Conservation (phyloP, 2,888 invertebrate species). For the Philereme transversata region DNA sequence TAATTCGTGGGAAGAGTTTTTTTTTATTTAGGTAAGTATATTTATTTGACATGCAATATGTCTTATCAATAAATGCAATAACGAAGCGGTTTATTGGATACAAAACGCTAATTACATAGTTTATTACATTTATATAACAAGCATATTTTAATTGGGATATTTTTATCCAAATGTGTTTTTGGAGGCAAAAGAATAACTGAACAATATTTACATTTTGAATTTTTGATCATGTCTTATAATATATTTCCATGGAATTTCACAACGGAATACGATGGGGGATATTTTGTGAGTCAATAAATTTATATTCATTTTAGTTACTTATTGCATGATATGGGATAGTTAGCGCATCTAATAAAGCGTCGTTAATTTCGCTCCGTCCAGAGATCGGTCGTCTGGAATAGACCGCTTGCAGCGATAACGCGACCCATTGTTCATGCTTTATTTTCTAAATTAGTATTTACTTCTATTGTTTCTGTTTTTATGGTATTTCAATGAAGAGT, state of each 20-base stretch:
- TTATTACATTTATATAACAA: background rate
- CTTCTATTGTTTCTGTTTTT: background rate
- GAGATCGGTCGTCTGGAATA: too few species aligned
- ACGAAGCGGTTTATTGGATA: background rate
- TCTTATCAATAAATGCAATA: background rate
- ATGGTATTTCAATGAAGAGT: too few species aligned
- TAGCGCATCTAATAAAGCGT: too few species aligned
- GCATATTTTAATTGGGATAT: conserved; percentile 9
- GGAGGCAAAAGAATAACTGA: background rate
- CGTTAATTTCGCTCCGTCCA: too few species aligned
- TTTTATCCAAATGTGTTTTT: conserved; percentile 1
- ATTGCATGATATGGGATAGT: too few species aligned
- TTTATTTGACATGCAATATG: too few species aligned
- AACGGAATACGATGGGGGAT: background rate
- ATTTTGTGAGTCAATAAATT: background rate
- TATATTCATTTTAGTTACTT: too few species aligned
- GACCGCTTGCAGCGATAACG: too few species aligned
- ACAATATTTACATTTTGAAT: background rate
- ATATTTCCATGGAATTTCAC: conserved; percentile 7
- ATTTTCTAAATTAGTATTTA: background rate
- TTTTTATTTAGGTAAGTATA: too few species aligned
- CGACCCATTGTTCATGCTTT: too few species aligned
- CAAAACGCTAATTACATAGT: background rate
- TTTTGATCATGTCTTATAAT: conserved; percentile 33
- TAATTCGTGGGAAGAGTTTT: too few species aligned